Conservation (phyloP, 2,113 vertebrate species). For the Rhegmatorhina hoffmannsi region DNA sequence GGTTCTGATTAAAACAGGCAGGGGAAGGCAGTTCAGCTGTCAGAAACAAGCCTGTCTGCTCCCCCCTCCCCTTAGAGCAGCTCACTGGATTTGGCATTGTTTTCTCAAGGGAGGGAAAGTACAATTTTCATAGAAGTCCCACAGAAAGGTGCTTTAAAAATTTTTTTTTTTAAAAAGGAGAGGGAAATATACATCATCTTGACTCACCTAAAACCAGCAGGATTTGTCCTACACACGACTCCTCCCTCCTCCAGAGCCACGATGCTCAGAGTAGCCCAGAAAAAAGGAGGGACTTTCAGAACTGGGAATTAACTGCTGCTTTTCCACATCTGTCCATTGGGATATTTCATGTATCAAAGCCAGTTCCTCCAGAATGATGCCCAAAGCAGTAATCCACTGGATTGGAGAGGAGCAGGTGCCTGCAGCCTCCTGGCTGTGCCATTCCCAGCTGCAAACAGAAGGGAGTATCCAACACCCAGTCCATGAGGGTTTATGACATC, state of each 20-base stretch:
- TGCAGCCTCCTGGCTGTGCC: neutral
- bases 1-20: neutral
- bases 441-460: neutral
- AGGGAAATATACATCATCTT: neutral
- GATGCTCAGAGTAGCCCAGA: neutral
- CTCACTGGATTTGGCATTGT: neutral
- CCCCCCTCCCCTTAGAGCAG: neutral
- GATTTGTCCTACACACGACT: neutral
- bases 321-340: rapidly evolving
- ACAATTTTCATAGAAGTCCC: rapidly evolving
- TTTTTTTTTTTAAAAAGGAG: neutral
- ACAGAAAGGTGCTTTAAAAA: neutral
- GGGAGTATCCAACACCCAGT: neutral
- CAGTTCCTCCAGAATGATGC: neutral
- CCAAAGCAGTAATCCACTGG: neutral
- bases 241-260: neutral
- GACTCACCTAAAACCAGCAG: slow-evolving; percentile 37
- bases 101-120: neutral
- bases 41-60: neutral
- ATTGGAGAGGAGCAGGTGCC: neutral
- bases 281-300: neutral
- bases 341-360: rapidly evolving
- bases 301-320: neutral
- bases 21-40: neutral
- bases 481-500: rapidly evolving